Base-by-base conservation (phyloP, 37 sponge, comb jelly and placozoan genomes). In the Corticium candelabrum region DNA sequence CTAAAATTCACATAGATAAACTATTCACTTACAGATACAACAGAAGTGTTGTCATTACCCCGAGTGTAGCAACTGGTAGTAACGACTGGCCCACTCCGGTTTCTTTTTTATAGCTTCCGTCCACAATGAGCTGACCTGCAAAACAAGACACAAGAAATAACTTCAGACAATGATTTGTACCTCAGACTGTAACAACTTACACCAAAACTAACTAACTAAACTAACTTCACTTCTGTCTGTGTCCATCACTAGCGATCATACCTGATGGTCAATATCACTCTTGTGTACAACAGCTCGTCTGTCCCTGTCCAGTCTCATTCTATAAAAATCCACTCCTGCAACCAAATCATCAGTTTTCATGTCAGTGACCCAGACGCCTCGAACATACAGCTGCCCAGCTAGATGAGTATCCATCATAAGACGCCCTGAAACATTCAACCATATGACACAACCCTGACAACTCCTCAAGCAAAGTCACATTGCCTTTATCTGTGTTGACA, bases 271-370 rank as follows among this genome's bases (percentile, higher is more conserved):
- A 37, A 85, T 37, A 34, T 82, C 76, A 11, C 76, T 2, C 74
- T 68, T 69, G 41, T 85, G 41, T 32, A 85, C 40, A 32, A 84
- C 41, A 1, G 86, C 81, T 21, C 82, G 77, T 40, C 87, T 35
- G 76, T 86, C 87, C 21, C 87, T 39, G 69, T 86, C 87, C 40
- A 86, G 31, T 35, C 72, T 15, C 33, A 86, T 69, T 3, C 82
- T 83, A 38, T 37, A 78, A 5, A 86, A 32, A 36, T 86, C 75
- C 0, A 78, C 82, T 34, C 79, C 82, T 38, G 79, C 80, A 0
- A 34, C 27, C 75, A 86, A n/a, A 37, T 40, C 75, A 36, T 83
- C 83, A 27, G 77, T 39, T 2, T 21, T 68, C 57, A 72, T 27
- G 70, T 82, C 87, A 27, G 30, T 0, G 5, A 82, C 76, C 87